Percentiles rank a stretch among this genome's conserved stretches.
Evolutionary conservation across 1,140 invertebrate genomes (phyloP).

Genomic region (Heliconius melpomene): DNA sequence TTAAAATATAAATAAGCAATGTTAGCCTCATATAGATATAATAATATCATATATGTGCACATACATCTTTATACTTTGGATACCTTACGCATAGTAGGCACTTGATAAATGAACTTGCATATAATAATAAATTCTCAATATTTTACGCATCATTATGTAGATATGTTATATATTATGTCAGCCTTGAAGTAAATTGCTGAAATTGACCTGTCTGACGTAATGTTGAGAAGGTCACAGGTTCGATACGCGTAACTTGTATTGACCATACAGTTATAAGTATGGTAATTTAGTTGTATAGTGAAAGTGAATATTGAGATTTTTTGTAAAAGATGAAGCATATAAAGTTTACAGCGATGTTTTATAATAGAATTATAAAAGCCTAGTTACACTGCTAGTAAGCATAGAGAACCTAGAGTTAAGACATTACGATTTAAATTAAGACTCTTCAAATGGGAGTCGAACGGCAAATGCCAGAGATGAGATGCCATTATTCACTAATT

Average conservation of each 20-base stretch:
- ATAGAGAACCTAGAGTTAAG: no score
- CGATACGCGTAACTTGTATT: not conserved
- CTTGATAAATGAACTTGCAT: slow-evolving; percentile 5
- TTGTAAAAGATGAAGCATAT: not conserved
- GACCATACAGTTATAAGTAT: not conserved
- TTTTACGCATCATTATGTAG: slow-evolving; percentile 5
- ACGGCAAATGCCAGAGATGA: no score
- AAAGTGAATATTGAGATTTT: not conserved
- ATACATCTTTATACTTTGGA: not conserved
- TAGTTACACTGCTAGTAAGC: no score
- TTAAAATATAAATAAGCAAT: no score
- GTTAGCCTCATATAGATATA: not conserved
- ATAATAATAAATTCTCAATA: slow-evolving; percentile 4
- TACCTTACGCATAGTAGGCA: not conserved
- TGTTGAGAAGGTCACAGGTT: not conserved
- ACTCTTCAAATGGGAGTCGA: no score
- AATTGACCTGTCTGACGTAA: not conserved
- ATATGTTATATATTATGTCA: slow-evolving; percentile 5
- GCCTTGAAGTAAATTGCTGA: slow-evolving; percentile 9
- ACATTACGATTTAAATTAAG: no score
- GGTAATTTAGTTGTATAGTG: not conserved
- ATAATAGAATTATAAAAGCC: no score
- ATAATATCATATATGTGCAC: not conserved
- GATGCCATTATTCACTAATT: no score
- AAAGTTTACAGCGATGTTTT: no score